A percentile compares a stretch with the other conserved stretches of the same genome.
Conservation (phyloP, 2,797 vertebrate species). For the Halcyon smyrnensis region DNA sequence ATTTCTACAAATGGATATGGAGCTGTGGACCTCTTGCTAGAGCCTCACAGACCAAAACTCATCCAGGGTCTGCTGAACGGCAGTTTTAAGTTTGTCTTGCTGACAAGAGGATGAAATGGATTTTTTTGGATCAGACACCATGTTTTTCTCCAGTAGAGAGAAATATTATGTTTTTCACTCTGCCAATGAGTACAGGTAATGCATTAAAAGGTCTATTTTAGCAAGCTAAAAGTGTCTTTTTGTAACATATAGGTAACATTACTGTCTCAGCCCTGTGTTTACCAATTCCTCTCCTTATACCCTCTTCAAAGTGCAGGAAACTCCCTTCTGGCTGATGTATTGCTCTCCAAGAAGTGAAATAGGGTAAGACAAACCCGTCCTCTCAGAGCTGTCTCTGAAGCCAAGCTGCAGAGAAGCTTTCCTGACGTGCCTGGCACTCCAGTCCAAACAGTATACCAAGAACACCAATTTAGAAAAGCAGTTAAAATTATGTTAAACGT, state of each 20-base stretch:
- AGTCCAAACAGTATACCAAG: not conserved
- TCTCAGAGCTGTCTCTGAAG: not conserved
- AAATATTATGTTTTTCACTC: not conserved
- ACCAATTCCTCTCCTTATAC: not conserved
- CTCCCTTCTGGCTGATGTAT: not conserved
- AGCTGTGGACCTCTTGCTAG: not conserved
- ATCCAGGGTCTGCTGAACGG: not conserved
- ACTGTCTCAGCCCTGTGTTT: not conserved
- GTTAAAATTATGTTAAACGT: not conserved
- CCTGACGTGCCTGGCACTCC: not conserved
- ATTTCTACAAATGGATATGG: not conserved
- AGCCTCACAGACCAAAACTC: not conserved
- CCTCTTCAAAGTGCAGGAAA: not conserved
- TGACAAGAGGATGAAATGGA: not conserved
- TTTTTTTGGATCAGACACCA: not conserved
- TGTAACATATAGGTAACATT: not conserved
- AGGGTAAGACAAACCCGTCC: not conserved
- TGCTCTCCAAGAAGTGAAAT: not conserved
- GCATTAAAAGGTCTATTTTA: not conserved
- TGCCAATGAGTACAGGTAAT: not conserved
- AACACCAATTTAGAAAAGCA: not conserved
- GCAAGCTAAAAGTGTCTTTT: not conserved
- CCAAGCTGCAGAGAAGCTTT: not conserved
- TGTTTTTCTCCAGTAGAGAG: not conserved
- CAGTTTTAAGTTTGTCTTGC: not conserved